These are phyloP conservation scores for Arrhopalites spinosus DNA, from an alignment of 2,888 invertebrate species.

Conservation along the genomic window DNA sequence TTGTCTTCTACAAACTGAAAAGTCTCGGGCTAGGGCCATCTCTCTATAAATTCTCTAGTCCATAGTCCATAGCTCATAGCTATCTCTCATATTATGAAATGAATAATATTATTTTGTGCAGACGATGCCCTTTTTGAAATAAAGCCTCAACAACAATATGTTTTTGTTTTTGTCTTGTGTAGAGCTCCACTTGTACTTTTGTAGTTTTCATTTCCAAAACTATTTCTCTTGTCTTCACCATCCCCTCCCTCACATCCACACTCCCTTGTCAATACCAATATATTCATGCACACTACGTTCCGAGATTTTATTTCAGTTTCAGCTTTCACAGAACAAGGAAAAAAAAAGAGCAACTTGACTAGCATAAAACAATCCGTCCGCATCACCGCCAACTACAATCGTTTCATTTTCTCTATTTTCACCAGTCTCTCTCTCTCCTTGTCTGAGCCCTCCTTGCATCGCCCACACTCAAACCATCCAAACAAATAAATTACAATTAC, in stretches of 20 bases:
- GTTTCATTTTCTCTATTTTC: background rate
- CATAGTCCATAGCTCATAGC: no score
- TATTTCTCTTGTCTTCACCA: background rate
- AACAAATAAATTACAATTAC: constrained; percentile 13
- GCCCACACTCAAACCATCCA: constrained; percentile 6
- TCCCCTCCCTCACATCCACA: background rate
- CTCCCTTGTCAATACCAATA: background rate
- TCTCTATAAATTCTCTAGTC: no score
- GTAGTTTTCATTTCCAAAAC: background rate
- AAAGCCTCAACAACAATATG: no score
- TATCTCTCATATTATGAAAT: no score
- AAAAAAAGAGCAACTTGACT: no score
- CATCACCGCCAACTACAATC: background rate
- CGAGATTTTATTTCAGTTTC: constrained; percentile 7
- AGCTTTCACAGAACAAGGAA: constrained; percentile 1
- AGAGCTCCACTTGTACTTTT: no score
- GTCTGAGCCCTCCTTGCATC: background rate
- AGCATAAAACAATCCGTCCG: background rate
- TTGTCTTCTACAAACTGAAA: background rate
- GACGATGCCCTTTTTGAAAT: no score
- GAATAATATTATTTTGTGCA: no score
- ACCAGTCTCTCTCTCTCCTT: background rate
- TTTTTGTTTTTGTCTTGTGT: no score
- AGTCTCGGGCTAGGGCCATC: no score
- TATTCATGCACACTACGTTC: constrained; percentile 6